phyloP scores from a whole-genome alignment of 1,140 invertebrate genomes.

The Aculops lycopersici region DNA sequence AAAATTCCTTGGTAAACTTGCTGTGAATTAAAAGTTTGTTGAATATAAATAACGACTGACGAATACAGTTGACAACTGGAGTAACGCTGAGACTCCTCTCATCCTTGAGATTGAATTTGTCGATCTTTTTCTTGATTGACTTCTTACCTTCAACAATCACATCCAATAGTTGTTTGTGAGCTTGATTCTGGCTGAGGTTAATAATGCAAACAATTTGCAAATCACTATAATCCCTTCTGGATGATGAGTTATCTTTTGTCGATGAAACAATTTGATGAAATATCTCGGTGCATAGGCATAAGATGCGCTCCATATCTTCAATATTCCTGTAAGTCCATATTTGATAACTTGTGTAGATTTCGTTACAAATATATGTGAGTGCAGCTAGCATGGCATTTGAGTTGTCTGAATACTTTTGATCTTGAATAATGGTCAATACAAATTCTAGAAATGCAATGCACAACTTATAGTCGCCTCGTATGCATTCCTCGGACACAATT shows the following conservation, averaged over 20 bases:
- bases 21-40: conserved; percentile 16
- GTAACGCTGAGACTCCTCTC: conserved; percentile 10
- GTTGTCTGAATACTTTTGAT: conserved; percentile 7
- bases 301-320: conserved; percentile 13
- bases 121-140: conserved; percentile 14
- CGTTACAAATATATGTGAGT: conserved; percentile 15
- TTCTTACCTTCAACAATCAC: conserved; percentile 17
- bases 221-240: background rate
- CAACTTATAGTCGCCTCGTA: conserved; percentile 16
- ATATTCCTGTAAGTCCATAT: conserved; percentile 17
- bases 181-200: conserved; percentile 16
- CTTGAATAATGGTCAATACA: conserved; percentile 14
- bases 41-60: conserved; percentile 17
- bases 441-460: conserved; percentile 16
- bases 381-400: conserved; percentile 13
- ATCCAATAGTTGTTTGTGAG: conserved; percentile 15
- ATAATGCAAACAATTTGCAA: conserved; percentile 15
- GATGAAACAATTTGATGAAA: conserved; percentile 9
- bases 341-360: conserved; percentile 17
- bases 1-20: conserved; percentile 3
- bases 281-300: conserved; percentile 8
- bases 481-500: conserved; percentile 15
- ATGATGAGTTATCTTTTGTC: conserved; percentile 7
- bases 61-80: conserved; percentile 16
- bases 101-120: conserved; percentile 17